Evolutionary conservation across 2,888 invertebrate species (phyloP).

Genomic region (Elysia crispata): DNA sequence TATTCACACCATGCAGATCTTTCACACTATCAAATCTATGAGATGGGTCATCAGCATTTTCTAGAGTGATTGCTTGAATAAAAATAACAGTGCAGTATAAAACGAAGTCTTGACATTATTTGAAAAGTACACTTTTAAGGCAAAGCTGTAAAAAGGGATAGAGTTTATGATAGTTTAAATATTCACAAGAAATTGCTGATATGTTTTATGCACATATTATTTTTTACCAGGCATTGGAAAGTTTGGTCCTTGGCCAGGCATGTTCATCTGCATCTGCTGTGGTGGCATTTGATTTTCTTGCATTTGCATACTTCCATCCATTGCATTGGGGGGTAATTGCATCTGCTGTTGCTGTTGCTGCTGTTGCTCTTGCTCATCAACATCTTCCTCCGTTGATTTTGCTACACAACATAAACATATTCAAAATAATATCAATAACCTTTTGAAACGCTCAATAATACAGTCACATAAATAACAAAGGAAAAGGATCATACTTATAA

Average conservation of each 20-base stretch:
- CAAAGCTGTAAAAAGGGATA: too few relatives aligned
- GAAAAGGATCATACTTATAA: not conserved
- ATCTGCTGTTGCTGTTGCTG: conserved; percentile 20
- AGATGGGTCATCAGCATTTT: not conserved
- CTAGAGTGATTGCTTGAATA: not conserved
- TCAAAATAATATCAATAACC: not conserved
- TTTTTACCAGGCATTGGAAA: conserved; percentile 58
- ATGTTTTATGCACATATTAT: too few relatives aligned
- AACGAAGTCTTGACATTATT: not conserved
- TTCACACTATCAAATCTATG: too few relatives aligned
- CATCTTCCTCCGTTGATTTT: conserved; percentile 38
- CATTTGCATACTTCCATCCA: not conserved
- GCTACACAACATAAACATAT: too few relatives aligned
- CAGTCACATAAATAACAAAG: not conserved
- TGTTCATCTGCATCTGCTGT: conserved; percentile 63
- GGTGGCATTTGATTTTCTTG: conserved; percentile 37
- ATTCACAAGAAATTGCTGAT: too few relatives aligned
- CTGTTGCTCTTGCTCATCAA: conserved; percentile 15
- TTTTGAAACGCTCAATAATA: not conserved
- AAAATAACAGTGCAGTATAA: not conserved
- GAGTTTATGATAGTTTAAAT: too few relatives aligned
- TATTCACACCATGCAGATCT: too few relatives aligned
- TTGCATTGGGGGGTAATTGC: not conserved
- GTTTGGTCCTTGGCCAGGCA: conserved; percentile 60
- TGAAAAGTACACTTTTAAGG: too few relatives aligned